These are phyloP conservation scores for Scaptomyza flava DNA, from an alignment of 2,888 invertebrate genomes.

Conservation along the genomic window DNA sequence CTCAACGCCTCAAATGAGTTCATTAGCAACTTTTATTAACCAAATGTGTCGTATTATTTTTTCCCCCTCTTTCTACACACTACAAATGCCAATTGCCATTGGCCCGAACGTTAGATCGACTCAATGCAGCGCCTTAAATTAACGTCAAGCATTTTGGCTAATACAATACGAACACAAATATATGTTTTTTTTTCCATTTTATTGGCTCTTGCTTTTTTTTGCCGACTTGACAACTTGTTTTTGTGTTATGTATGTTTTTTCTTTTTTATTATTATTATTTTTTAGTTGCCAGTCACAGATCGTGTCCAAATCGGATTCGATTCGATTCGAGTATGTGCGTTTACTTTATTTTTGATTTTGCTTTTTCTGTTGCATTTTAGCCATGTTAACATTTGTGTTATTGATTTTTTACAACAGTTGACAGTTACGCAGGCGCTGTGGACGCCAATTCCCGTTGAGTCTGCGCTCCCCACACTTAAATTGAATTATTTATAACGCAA, in stretches of 20 bases:
- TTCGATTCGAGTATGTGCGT: slow-evolving; percentile 17
- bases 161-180: slow-evolving; percentile 36
- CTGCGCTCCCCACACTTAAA: neutral
- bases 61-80: slow-evolving; percentile 22
- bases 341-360: neutral
- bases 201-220: slow-evolving; percentile 36
- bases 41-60: slow-evolving; percentile 63
- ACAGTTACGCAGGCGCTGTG: slow-evolving; percentile 72
- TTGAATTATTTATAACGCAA: slow-evolving; percentile 37
- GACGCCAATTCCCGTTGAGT: slow-evolving; percentile 19
- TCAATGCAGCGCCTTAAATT: slow-evolving; percentile 44
- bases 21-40: slow-evolving; percentile 74
- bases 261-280: slow-evolving; percentile 5
- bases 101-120: slow-evolving; percentile 38
- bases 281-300: slow-evolving; percentile 27
- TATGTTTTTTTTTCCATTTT: slow-evolving; percentile 21
- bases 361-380: slow-evolving; percentile 33
- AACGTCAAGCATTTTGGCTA: slow-evolving; percentile 50
- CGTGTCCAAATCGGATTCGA: slow-evolving; percentile 16
- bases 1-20: slow-evolving; percentile 60
- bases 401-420: slow-evolving; percentile 75
- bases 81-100: slow-evolving; percentile 49
- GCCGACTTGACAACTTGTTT: slow-evolving; percentile 36
- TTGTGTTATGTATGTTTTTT: neutral
- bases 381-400: slow-evolving; percentile 77